Percentiles rank a stretch among this genome's conserved stretches.
phyloP scores from a whole-genome alignment of 1,140 invertebrate genomes.

The Trichonephila clavipes region DNA sequence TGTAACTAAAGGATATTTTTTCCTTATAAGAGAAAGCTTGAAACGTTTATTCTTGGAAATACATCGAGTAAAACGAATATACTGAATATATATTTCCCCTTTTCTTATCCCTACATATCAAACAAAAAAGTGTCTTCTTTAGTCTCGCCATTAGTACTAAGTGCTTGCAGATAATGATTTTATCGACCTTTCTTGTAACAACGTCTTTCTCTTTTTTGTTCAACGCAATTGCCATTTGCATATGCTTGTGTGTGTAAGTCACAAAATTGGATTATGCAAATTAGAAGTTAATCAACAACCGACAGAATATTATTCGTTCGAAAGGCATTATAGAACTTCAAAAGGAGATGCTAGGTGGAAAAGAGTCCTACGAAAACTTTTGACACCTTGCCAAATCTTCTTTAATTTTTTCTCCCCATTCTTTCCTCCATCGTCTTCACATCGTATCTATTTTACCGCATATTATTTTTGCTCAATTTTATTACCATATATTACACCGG shows the following conservation, averaged over 20 bases:
- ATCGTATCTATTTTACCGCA: slow-evolving; percentile 30
- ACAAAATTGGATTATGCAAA: slow-evolving; percentile 74
- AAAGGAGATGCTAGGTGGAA: neutral
- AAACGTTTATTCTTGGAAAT: neutral
- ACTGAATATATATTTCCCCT: neutral
- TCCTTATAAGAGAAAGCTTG: too few relatives aligned
- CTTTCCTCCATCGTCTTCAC: neutral
- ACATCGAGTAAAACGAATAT: neutral
- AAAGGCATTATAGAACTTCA: slow-evolving; percentile 35
- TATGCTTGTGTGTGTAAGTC: slow-evolving; percentile 1
- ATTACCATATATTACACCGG: slow-evolving; percentile 69
- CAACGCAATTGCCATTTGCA: slow-evolving; percentile 48
- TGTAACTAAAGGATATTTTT: too few relatives aligned
- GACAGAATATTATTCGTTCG: slow-evolving; percentile 64
- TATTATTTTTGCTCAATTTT: slow-evolving; percentile 60
- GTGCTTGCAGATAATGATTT: slow-evolving; percentile 69
- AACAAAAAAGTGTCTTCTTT: neutral
- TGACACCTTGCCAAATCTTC: slow-evolving; percentile 64
- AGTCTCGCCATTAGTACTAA: slow-evolving; percentile 40
- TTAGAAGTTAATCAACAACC: slow-evolving; percentile 74
- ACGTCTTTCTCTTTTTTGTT: slow-evolving; percentile 20
- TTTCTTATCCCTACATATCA: neutral
- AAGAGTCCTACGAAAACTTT: slow-evolving; percentile 41
- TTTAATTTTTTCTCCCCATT: slow-evolving; percentile 15
- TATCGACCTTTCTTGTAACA: slow-evolving; percentile 58